Conservation (phyloP, 2,888 invertebrate species). For the Ferdinandea cuprea region DNA sequence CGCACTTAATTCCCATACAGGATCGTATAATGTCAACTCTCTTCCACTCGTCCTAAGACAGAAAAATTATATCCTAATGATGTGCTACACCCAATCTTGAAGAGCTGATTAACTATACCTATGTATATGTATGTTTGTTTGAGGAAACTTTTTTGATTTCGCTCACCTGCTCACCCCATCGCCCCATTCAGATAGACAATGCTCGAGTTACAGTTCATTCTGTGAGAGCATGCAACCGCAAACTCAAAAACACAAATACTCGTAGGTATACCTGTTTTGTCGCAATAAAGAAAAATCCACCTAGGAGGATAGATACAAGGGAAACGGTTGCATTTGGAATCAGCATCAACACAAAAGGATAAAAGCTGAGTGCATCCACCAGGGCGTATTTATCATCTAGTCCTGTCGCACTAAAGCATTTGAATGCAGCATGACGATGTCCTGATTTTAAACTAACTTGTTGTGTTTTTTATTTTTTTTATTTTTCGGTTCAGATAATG, state of each 20-base stretch:
- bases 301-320: neutral
- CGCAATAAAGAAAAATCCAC: constrained; percentile 16
- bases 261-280: constrained; percentile 17
- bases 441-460: constrained; percentile 20
- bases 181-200: constrained; percentile 18
- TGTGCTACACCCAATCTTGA: constrained; percentile 60
- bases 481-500: constrained; percentile 26
- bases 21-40: constrained; percentile 2
- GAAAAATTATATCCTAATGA: constrained; percentile 57
- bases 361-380: constrained; percentile 24
- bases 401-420: constrained; percentile 35
- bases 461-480: neutral
- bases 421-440: constrained; percentile 35
- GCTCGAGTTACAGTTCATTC: constrained; percentile 39
- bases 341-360: constrained; percentile 25
- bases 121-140: neutral
- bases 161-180: neutral
- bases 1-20: constrained; percentile 23
- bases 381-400: constrained; percentile 13
- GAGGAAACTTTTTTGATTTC: constrained; percentile 23
- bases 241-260: constrained; percentile 38
- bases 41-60: constrained; percentile 15
- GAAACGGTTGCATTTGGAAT: constrained; percentile 21
- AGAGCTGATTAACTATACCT: constrained; percentile 52
- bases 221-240: constrained; percentile 52